Evolutionary conservation across 2,113 vertebrate genomes (phyloP), one percentile per base, ranked within the genome.

Genomic region (Bubalus kerabau): DNA sequence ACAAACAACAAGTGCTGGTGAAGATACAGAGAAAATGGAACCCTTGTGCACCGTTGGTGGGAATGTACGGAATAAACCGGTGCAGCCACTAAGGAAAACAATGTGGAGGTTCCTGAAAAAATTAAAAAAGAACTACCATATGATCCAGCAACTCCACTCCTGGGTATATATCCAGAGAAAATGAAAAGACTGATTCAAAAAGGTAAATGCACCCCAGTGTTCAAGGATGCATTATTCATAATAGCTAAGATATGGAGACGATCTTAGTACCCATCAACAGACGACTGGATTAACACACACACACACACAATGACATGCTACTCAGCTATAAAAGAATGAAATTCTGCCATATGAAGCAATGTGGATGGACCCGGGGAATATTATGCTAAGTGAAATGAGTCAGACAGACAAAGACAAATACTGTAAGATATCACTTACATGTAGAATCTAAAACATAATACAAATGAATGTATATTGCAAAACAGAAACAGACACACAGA

Each of bases 11-110:
- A 36, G 21, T 5, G 12, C 23, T 40, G 50, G 52, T 26, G 32
- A 83, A n/a, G n/a, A 36, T 4, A 26, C 0, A 23, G 81, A 56
- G 21, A 0, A 83, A 9, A 56, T 5, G 52, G n/a, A 10, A 15
- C 6, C 4, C 12, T 6, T 16, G 52, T 36, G 32, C 13, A 36
- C n/a, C 9, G 32, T 15, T 8, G 32, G n/a, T 40, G 50, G 80
- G 81, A 56, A 83, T 26, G 81, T 36, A 40, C 6, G 24, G 71
- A 76, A 19, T 26, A 36, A 36, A 36, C n/a, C 40, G 13, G 52
- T 83, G n/a, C 52, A 56, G 21, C 7, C 81, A 26, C 52, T 56
- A 9, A 10, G 52, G 52, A 83, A 36, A 83, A 56, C 52, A 54
- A 32, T 36, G 21, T 15, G 12, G 12, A 54, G 81, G 50, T 36